Percentiles rank a stretch among this genome's conserved stretches.
phyloP scores from a whole-genome alignment of 2,797 vertebrate genomes.

The Uromys caudimaculatus region DNA sequence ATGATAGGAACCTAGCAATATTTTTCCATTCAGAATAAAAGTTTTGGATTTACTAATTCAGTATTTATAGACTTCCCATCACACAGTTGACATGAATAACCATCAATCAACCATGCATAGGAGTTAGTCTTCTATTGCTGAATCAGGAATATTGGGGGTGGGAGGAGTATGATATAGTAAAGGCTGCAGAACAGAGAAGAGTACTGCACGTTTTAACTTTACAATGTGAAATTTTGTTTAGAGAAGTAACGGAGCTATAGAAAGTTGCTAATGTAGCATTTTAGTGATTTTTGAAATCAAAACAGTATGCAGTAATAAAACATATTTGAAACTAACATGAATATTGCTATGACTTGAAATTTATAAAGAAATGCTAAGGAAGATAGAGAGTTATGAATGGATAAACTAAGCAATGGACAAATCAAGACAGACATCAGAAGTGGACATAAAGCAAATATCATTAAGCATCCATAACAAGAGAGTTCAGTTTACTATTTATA shows the following conservation, averaged over 20 bases:
- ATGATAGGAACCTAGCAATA: background rate
- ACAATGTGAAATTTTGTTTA: background rate
- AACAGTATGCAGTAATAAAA: background rate
- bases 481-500: background rate
- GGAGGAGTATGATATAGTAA: background rate
- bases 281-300: background rate
- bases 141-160: background rate
- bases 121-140: background rate
- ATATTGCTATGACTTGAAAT: background rate
- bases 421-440: background rate
- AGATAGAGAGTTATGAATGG: background rate
- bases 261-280: background rate
- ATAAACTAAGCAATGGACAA: background rate
- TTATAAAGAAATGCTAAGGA: background rate
- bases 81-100: too few relatives aligned
- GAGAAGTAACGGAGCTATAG: background rate
- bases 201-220: background rate
- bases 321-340: background rate
- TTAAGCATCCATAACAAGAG: background rate
- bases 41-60: background rate
- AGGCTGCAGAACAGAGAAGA: background rate
- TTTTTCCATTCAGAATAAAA: background rate
- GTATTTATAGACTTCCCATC: background rate
- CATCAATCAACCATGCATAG: too few relatives aligned
- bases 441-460: background rate